Evolutionary conservation across 2,888 invertebrate species (phyloP), one percentile per base, ranked within the genome.

Genomic region (Axea sp.): DNA sequence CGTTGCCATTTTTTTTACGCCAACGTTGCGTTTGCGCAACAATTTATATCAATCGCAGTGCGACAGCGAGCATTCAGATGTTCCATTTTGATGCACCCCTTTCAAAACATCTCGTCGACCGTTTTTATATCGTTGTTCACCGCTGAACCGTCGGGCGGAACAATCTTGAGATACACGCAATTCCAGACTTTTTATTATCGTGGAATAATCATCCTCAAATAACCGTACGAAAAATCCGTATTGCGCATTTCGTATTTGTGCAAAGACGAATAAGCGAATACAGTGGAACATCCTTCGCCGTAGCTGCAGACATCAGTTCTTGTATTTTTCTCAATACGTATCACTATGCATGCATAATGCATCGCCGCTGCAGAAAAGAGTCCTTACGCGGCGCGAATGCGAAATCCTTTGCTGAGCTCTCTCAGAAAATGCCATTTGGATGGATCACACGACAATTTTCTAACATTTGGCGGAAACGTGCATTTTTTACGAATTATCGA

Each of bases 391-490:
- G 30, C 14, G 57, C 3, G 73, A 73, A 73, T 68, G 73, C 68
- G 57, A 73, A 73, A 73, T 73, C 62, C 55, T 41, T 37, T 39
- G 55, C 35, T 37, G 49, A 67, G 47, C 33, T 65, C 51, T 60
- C 65, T 22, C 62, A 30, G 62, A 59, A 59, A 68, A 57, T 51
- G 67, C 73, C 57, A 68, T 74, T 64, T 57, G 45, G 68, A 64
- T 68, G 68, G 73, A 74, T 74, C 68, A 59, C 74, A 53, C 74
- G 69, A 74, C 68, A 69, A 74, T 74, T 74, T 74, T 59, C 69
- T 39, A 74, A 74, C 74, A 69, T 74, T 74, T 69, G 45, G 64
- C 19, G 37, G 69, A 14, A 65, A 65, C 74, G 74, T 74, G 74
- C 68, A 74, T 74, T 68, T 74, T 74, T 69, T 74, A 65, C 74